Evolutionary conservation across 2,797 vertebrate genomes (phyloP).

Genomic region (Ctenosaura bakeri): DNA sequence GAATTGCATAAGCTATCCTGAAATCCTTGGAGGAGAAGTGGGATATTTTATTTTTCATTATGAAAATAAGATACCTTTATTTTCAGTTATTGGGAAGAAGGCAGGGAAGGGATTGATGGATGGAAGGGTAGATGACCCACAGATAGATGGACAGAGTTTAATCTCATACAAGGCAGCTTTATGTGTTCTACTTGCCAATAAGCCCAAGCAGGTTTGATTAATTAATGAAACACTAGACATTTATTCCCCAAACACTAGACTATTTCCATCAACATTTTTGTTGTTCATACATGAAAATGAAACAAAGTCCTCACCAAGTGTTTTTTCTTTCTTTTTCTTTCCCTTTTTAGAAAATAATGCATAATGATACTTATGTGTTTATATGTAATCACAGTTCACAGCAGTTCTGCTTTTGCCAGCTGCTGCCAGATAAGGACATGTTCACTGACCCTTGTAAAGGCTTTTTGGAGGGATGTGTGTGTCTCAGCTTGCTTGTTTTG

Average conservation of each 20-base stretch:
- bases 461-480: too few species aligned
- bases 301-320: background rate
- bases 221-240: background rate
- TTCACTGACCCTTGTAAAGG: background rate
- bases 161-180: background rate
- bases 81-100: background rate
- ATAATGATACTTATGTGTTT: conserved; percentile 4
- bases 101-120: background rate
- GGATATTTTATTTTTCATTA: too few species aligned
- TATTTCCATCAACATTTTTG: background rate
- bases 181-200: background rate
- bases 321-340: background rate
- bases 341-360: background rate
- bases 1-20: background rate
- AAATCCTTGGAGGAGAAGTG: too few species aligned
- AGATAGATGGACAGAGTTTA: background rate
- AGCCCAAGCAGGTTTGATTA: background rate
- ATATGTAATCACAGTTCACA: background rate
- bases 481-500: background rate
- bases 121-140: too few species aligned
- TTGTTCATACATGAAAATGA: background rate
- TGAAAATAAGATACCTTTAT: too few species aligned
- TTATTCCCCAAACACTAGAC: background rate
- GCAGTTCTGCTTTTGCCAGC: background rate
- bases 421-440: background rate